Evolutionary conservation across 2,113 vertebrate genomes (phyloP).

Genomic region (Bombycilla garrulus): DNA sequence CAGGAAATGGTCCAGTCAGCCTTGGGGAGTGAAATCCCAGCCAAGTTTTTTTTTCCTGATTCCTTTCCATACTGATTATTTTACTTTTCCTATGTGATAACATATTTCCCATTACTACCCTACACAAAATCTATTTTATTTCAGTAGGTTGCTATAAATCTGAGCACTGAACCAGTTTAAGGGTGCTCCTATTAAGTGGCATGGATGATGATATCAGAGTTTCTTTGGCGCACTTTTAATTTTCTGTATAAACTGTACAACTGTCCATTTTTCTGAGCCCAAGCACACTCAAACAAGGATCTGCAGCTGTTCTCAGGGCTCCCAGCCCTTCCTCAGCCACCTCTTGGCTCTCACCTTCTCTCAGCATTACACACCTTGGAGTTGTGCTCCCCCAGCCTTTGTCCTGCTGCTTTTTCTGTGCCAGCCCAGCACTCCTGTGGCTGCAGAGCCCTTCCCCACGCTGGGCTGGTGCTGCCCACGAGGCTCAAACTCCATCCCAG

Average conservation of each 20-base stretch:
- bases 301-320: background rate
- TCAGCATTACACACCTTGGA: background rate
- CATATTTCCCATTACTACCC: background rate
- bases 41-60: background rate
- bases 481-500: background rate
- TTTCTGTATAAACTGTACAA: background rate
- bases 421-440: background rate
- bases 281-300: background rate
- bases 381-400: background rate
- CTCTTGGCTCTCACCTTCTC: background rate
- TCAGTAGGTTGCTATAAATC: background rate
- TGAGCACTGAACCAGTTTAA: background rate
- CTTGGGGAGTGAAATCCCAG: background rate
- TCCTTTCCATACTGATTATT: background rate
- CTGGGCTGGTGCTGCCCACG: background rate
- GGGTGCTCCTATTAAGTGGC: background rate
- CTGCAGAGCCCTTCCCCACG: background rate
- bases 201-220: background rate
- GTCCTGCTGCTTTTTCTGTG: background rate
- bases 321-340: background rate
- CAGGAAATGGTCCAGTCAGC: background rate
- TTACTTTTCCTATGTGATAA: background rate
- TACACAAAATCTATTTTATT: background rate
- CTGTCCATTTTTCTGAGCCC: background rate
- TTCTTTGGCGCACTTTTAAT: background rate